Conservation (phyloP, 2,888 invertebrate species). For the Linyphia triangularis region DNA sequence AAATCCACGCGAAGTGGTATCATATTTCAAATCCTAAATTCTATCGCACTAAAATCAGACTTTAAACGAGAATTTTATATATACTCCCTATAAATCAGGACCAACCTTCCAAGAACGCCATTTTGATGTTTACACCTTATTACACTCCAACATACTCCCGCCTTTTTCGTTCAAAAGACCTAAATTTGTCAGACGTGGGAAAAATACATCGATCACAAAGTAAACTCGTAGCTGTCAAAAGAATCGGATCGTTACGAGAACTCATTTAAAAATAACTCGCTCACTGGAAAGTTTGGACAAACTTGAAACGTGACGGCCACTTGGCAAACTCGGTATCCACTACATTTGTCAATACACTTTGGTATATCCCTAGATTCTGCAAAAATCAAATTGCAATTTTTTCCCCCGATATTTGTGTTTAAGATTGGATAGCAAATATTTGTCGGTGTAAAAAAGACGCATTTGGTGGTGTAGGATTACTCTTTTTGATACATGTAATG, state of each 20-base stretch:
- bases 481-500: too few species aligned
- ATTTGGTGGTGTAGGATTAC: too few species aligned
- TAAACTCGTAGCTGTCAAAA: not conserved
- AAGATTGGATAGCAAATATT: too few species aligned
- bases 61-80: not conserved
- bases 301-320: not conserved
- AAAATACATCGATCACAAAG: conserved; percentile 1
- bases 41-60: not conserved
- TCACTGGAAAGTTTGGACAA: not conserved
- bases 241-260: not conserved
- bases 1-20: not conserved
- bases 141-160: not conserved
- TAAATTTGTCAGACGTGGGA: not conserved
- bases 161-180: not conserved
- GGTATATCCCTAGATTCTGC: not conserved
- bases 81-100: conserved; percentile 19
- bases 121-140: conserved; percentile 27
- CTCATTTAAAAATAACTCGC: not conserved
- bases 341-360: not conserved
- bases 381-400: too few species aligned
- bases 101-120: not conserved
- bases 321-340: not conserved
- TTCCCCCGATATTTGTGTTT: too few species aligned
- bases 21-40: not conserved
- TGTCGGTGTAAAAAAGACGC: too few species aligned